phyloP scores from a whole-genome alignment of 2,888 invertebrate genomes.

The Bibio marci region DNA sequence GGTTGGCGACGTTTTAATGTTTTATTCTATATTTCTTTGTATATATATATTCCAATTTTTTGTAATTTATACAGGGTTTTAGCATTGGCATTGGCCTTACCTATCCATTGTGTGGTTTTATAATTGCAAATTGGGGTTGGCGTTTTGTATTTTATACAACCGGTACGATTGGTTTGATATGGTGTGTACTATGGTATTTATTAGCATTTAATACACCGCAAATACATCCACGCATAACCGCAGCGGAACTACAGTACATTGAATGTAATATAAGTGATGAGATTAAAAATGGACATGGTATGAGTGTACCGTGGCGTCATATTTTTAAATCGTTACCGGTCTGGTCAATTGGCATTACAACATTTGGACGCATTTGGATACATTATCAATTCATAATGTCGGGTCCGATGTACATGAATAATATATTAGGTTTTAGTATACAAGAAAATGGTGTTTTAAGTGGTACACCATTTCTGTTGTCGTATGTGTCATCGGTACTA shows the following conservation, averaged over 20 bases:
- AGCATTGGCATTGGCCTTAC: conserved; percentile 57
- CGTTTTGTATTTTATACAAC: conserved; percentile 51
- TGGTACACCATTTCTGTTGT: conserved; percentile 50
- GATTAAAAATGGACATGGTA: conserved; percentile 28
- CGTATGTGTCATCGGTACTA: conserved; percentile 49
- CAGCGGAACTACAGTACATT: conserved; percentile 45
- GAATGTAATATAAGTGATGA: conserved; percentile 39
- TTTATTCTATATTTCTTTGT: background rate
- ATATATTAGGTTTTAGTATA: conserved; percentile 47
- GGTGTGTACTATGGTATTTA: conserved; percentile 52
- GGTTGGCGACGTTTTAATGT: too few species aligned
- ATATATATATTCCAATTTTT: background rate
- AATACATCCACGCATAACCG: conserved; percentile 47
- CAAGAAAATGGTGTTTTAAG: conserved; percentile 51
- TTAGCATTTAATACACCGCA: conserved; percentile 50
- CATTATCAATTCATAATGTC: conserved; percentile 55
- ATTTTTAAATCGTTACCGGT: conserved; percentile 46
- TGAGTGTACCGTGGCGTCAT: conserved; percentile 43
- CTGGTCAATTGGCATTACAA: conserved; percentile 54
- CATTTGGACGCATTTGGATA: conserved; percentile 59
- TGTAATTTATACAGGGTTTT: conserved; percentile 35
- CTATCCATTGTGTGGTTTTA: conserved; percentile 50
- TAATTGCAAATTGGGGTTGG: conserved; percentile 51
- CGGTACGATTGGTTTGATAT: conserved; percentile 41
- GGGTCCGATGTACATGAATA: conserved; percentile 54